Evolutionary conservation across 2,888 invertebrate species (phyloP).

Genomic region (Hydroisotoma schaefferi): DNA sequence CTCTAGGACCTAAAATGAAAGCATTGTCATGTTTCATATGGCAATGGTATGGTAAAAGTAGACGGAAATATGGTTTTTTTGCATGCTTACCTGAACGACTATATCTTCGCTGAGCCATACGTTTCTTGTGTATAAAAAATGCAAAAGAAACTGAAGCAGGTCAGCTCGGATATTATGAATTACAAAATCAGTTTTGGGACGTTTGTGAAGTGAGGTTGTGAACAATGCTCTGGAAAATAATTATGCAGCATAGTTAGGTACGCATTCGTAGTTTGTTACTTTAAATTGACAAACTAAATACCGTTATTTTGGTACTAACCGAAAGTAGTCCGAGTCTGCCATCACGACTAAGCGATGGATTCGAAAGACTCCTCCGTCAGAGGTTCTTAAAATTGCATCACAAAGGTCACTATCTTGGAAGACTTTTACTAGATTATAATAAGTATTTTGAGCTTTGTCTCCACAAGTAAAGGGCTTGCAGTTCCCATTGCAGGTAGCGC

Average conservation of each 20-base stretch:
- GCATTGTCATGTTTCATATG: no score
- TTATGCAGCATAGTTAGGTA: background rate
- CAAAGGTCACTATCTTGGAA: background rate
- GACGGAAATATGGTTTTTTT: background rate
- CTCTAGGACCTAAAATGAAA: slow-evolving; percentile 59
- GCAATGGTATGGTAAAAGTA: background rate
- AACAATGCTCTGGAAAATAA: slow-evolving; percentile 67
- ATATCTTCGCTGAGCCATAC: slow-evolving; percentile 72
- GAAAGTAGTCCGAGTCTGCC: slow-evolving; percentile 86
- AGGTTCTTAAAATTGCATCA: slow-evolving; percentile 76
- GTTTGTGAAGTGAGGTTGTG: slow-evolving; percentile 72
- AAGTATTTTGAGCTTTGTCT: slow-evolving; percentile 1
- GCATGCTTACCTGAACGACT: slow-evolving; percentile 59
- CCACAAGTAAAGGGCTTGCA: background rate
- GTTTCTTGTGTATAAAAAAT: slow-evolving; percentile 79
- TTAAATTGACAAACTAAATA: background rate
- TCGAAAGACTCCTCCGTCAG: slow-evolving; percentile 75
- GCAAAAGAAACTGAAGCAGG: slow-evolving; percentile 72
- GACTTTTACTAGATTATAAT: slow-evolving; percentile 1
- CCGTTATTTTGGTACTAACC: slow-evolving; percentile 55
- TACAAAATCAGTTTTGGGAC: slow-evolving; percentile 65
- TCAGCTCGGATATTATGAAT: slow-evolving; percentile 73
- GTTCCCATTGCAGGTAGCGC: slow-evolving; percentile 3
- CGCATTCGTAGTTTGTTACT: background rate
- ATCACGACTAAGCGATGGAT: slow-evolving; percentile 83